Evolutionary conservation across 2,113 vertebrate species (phyloP).

Genomic region (Cyanocitta stelleri): DNA sequence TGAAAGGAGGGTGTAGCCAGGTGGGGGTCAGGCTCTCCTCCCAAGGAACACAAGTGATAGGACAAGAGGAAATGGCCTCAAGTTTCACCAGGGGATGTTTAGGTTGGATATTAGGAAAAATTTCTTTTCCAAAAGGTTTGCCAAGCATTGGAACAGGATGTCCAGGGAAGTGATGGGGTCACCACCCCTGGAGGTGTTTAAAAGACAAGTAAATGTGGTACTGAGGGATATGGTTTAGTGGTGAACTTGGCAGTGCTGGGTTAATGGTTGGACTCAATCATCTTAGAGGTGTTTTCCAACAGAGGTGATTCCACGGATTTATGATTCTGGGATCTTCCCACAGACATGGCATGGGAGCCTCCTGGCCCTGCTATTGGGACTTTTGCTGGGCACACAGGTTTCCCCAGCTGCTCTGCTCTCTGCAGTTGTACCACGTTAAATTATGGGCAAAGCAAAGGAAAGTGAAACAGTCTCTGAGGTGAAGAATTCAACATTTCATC

Average conservation of each 20-base stretch:
- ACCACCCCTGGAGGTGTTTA: not conserved
- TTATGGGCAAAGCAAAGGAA: not conserved
- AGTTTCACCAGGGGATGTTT: not conserved
- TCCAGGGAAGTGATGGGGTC: not conserved
- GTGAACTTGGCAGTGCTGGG: not conserved
- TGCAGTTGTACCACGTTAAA: not conserved
- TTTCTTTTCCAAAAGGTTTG: rapidly evolving
- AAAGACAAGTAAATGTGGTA: rapidly evolving
- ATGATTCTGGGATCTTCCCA: not conserved
- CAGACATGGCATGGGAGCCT: rapidly evolving
- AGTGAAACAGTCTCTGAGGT: not conserved
- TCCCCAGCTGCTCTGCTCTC: not conserved
- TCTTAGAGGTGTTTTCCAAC: not conserved
- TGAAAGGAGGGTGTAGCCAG: not conserved
- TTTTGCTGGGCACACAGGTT: not conserved
- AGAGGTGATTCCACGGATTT: not conserved
- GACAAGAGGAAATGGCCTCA: not conserved
- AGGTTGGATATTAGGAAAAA: not conserved
- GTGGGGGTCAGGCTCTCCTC: rapidly evolving
- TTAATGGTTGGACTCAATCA: not conserved
- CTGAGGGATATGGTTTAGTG: not conserved
- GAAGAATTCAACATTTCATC: not conserved
- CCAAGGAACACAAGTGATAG: rapidly evolving
- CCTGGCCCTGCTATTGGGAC: not conserved
- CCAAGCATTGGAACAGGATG: not conserved